A percentile compares a stretch with the other conserved stretches of the same genome.
Conservation (phyloP, 2,888 invertebrate species). For the Lapara coniferarum region DNA sequence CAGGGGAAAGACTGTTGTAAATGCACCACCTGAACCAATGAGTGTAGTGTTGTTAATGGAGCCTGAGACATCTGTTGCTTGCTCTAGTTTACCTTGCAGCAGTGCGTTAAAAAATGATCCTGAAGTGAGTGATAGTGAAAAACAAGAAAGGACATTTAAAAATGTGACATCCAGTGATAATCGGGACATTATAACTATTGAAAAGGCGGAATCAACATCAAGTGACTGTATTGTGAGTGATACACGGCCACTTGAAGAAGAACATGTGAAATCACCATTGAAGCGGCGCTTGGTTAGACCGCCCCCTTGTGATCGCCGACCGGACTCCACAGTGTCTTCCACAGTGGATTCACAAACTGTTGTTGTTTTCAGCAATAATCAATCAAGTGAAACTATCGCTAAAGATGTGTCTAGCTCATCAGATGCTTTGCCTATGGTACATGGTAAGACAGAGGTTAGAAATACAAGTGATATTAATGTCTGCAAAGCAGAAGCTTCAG, state of each 20-base stretch:
- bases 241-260: slow-evolving; percentile 51
- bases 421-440: slow-evolving; percentile 67
- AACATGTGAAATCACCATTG: slow-evolving; percentile 65
- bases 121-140: slow-evolving; percentile 61
- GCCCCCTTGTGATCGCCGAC: slow-evolving; percentile 65
- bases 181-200: slow-evolving; percentile 72
- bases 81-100: slow-evolving; percentile 36
- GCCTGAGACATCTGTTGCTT: slow-evolving; percentile 34
- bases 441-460: slow-evolving; percentile 74
- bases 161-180: slow-evolving; percentile 76
- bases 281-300: slow-evolving; percentile 71
- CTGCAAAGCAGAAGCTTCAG: slow-evolving; percentile 79
- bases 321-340: slow-evolving; percentile 79
- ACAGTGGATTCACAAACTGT: slow-evolving; percentile 68
- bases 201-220: slow-evolving; percentile 78
- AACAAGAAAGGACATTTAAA: slow-evolving; percentile 71
- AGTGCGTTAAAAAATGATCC: slow-evolving; percentile 49
- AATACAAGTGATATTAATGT: slow-evolving; percentile 77
- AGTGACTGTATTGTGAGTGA: slow-evolving; percentile 77
- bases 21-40: slow-evolving; percentile 23
- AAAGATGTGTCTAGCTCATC: slow-evolving; percentile 81
- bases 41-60: slow-evolving; percentile 34
- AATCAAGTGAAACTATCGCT: slow-evolving; percentile 58
- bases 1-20: slow-evolving; percentile 8
- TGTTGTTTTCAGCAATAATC: slow-evolving; percentile 54